phyloP scores from a whole-genome alignment of 2,888 invertebrate genomes.

The Ametastegia equiseti region DNA sequence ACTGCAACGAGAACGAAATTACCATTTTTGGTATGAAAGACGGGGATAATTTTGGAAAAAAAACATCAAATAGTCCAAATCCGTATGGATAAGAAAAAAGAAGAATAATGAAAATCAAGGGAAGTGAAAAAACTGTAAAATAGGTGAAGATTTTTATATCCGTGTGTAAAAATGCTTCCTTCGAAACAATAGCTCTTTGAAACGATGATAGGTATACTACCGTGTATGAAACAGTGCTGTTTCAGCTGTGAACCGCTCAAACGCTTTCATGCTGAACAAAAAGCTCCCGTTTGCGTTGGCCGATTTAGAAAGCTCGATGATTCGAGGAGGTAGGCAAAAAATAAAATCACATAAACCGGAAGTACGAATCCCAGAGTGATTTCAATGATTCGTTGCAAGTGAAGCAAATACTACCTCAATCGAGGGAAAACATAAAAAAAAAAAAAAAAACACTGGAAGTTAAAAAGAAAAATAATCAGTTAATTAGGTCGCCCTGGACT shows the following conservation, averaged over 20 bases:
- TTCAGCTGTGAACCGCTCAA: slow-evolving; percentile 24
- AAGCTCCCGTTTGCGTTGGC: not conserved
- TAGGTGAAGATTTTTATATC: too few species aligned
- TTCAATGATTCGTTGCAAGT: not conserved
- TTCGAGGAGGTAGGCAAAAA: not conserved
- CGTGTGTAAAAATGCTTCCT: too few species aligned
- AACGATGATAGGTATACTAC: slow-evolving; percentile 13
- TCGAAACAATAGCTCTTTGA: too few species aligned
- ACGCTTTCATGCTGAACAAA: slow-evolving; percentile 22
- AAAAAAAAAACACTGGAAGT: too few species aligned
- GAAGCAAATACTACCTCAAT: not conserved
- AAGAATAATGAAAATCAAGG: not conserved
- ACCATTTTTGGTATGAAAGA: too few species aligned
- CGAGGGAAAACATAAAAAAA: not conserved
- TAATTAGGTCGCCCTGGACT: too few species aligned
- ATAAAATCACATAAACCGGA: not conserved
- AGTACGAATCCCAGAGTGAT: not conserved
- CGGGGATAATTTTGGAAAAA: too few species aligned
- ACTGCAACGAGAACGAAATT: too few species aligned
- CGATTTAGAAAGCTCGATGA: slow-evolving; percentile 9
- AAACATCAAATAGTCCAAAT: too few species aligned
- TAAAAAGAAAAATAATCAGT: too few species aligned
- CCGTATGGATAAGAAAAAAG: not conserved
- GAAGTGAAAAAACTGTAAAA: too few species aligned
- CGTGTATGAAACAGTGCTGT: slow-evolving; percentile 21